Evolutionary conservation across 2,888 invertebrate species (phyloP).

Genomic region (Tiliacea aurago): DNA sequence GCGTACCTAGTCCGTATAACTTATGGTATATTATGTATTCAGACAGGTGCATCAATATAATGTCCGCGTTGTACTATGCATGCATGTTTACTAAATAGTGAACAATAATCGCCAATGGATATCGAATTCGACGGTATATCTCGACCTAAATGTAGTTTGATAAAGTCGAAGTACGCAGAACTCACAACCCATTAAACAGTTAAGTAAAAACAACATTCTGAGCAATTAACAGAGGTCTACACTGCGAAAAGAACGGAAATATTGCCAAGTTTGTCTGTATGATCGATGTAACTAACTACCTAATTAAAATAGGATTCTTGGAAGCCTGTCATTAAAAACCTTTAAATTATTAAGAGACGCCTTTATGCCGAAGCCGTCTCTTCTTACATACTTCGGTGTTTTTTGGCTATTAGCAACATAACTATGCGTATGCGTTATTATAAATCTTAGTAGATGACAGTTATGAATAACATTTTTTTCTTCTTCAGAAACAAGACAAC

Average conservation of each 20-base stretch:
- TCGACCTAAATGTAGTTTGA: slow-evolving; percentile 39
- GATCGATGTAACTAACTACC: slow-evolving; percentile 27
- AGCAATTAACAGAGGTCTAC: slow-evolving; percentile 28
- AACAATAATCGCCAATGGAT: slow-evolving; percentile 14
- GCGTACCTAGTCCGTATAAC: background rate
- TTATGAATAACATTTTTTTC: slow-evolving; percentile 25
- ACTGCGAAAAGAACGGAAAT: slow-evolving; percentile 22
- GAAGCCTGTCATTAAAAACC: slow-evolving; percentile 46
- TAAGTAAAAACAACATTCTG: slow-evolving; percentile 36
- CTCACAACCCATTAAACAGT: slow-evolving; percentile 13
- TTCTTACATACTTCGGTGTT: background rate
- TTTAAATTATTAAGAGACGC: slow-evolving; percentile 13
- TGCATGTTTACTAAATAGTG: slow-evolving; percentile 49
- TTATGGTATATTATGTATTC: slow-evolving; percentile 38
- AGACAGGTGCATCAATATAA: slow-evolving; percentile 39
- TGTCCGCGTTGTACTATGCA: slow-evolving; percentile 18
- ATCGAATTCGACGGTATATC: slow-evolving; percentile 1
- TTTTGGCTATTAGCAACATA: slow-evolving; percentile 7
- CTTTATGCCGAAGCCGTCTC: slow-evolving; percentile 18
- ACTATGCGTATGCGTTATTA: background rate
- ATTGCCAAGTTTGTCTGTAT: slow-evolving; percentile 23
- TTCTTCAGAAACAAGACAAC: slow-evolving; percentile 20
- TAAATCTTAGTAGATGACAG: slow-evolving; percentile 30
- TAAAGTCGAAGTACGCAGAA: slow-evolving; percentile 23
- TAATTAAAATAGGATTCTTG: slow-evolving; percentile 28